phyloP scores from a whole-genome alignment of 2,113 vertebrate species.

The Sorex araneus region DNA sequence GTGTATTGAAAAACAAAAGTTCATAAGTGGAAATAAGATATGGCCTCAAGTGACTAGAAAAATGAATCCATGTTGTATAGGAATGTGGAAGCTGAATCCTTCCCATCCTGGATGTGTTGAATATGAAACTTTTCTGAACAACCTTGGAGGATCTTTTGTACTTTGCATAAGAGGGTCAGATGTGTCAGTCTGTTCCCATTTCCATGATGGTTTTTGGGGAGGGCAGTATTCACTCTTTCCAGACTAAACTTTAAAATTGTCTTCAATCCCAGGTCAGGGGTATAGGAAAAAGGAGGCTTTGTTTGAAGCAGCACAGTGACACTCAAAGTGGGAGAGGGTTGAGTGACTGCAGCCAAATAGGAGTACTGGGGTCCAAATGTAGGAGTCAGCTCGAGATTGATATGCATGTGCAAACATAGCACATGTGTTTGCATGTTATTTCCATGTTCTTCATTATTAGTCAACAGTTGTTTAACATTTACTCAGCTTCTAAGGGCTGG shows the following conservation, averaged over 20 bases:
- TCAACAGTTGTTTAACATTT: not conserved
- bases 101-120: not conserved
- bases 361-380: not conserved
- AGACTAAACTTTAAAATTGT: not conserved
- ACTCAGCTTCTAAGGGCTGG: not conserved
- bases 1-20: constrained; percentile 58
- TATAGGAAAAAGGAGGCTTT: not conserved
- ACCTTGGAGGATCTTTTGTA: not conserved
- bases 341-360: not conserved
- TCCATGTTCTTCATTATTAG: not conserved
- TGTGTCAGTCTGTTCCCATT: not conserved
- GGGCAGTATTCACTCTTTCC: too few relatives aligned
- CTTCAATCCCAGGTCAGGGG: not conserved
- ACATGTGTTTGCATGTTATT: too few relatives aligned
- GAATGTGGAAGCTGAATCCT: constrained; percentile 49
- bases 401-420: not conserved
- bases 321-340: not conserved
- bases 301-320: not conserved
- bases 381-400: not conserved
- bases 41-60: constrained; percentile 37
- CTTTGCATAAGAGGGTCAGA: not conserved
- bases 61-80: constrained; percentile 30
- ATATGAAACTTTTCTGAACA: constrained; percentile 45
- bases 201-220: not conserved
- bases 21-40: constrained; percentile 65